These are phyloP conservation scores for Heliornis fulica DNA, from an alignment of 2,113 vertebrate genomes.

Conservation along the genomic window DNA sequence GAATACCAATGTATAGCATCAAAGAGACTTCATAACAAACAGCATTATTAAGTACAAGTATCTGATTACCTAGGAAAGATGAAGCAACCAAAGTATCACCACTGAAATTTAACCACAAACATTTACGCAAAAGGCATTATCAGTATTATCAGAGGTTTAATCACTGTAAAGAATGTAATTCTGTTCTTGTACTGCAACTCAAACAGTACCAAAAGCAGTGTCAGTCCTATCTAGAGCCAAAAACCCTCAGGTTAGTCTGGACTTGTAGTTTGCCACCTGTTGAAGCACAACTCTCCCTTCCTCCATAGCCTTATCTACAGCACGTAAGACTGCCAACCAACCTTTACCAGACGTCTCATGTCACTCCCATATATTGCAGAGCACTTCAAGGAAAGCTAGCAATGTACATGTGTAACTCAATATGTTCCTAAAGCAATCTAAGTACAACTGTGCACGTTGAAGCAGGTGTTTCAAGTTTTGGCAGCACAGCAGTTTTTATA, in stretches of 20 bases:
- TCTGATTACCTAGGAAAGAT: not conserved
- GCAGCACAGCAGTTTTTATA: not conserved
- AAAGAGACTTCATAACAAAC: not conserved
- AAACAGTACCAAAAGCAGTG: not conserved
- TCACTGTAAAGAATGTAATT: not conserved
- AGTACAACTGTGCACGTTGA: not conserved
- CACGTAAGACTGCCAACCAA: accelerated
- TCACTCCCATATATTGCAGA: not conserved
- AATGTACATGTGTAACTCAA: not conserved
- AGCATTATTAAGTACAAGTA: not conserved
- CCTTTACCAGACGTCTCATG: not conserved
- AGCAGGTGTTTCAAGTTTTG: slow-evolving; percentile 24
- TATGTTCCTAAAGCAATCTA: not conserved
- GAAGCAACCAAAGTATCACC: not conserved
- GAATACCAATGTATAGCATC: accelerated
- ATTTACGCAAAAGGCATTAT: not conserved
- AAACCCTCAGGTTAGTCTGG: not conserved
- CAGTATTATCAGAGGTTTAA: not conserved
- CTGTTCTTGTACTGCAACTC: not conserved
- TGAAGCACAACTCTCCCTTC: not conserved
- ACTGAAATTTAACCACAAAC: not conserved
- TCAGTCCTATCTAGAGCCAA: not conserved
- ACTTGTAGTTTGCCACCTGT: not conserved
- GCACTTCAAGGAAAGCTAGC: not conserved
- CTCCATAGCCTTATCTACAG: not conserved